These are phyloP conservation scores for Synanthedon formicaeformis DNA, from an alignment of 2,888 invertebrate species.

Conservation along the genomic window DNA sequence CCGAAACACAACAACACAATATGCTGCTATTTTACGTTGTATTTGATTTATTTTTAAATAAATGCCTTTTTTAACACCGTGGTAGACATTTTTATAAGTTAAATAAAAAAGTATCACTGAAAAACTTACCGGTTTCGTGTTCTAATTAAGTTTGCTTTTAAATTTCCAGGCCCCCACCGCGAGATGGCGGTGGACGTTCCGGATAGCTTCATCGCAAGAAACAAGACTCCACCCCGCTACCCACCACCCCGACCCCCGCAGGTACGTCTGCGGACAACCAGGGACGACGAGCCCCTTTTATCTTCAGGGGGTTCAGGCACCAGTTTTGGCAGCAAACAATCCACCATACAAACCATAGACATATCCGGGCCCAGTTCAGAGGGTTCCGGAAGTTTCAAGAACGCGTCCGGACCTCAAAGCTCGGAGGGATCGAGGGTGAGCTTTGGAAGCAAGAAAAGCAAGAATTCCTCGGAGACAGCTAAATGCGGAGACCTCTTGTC, in stretches of 20 bases:
- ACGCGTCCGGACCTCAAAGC: conserved; percentile 56
- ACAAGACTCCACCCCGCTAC: conserved; percentile 92
- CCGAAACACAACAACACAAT: too few species aligned
- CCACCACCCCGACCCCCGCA: conserved; percentile 83
- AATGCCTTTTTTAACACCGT: background rate
- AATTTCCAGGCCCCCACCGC: conserved; percentile 84
- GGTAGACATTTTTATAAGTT: too few species aligned
- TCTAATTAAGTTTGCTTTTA: conserved; percentile 1
- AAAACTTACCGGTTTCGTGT: background rate
- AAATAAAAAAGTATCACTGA: background rate
- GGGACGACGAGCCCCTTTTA: conserved; percentile 64
- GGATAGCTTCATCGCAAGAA: conserved; percentile 90
- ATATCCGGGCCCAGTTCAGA: conserved; percentile 52
- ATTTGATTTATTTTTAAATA: too few species aligned
- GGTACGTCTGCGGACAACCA: conserved; percentile 63
- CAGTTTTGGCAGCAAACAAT: conserved; percentile 59
- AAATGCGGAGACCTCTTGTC: conserved; percentile 50
- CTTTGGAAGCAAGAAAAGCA: conserved; percentile 58
- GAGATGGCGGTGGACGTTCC: conserved; percentile 99
- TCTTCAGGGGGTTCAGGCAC: conserved; percentile 57
- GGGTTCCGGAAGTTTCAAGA: conserved; percentile 52
- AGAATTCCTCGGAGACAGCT: conserved; percentile 54
- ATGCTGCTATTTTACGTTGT: too few species aligned
- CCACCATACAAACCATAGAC: conserved; percentile 43
- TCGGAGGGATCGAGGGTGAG: conserved; percentile 51